Percentiles rank a stretch among this genome's conserved stretches.
Evolutionary conservation across 2,113 vertebrate species (phyloP).

Genomic region (Pogonocichla stellata): DNA sequence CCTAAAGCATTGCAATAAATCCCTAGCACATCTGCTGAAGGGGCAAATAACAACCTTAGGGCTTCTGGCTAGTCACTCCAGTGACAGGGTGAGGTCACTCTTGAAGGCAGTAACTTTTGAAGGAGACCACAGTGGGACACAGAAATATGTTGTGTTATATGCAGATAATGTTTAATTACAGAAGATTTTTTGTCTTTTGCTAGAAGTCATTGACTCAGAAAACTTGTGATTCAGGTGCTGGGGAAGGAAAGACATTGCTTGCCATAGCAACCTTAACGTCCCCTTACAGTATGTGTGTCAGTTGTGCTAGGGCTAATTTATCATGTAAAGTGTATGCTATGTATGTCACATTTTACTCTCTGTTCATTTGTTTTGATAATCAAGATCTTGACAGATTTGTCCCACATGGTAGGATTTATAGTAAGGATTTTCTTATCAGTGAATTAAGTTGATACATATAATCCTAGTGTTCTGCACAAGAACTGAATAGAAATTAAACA

Average conservation of each 20-base stretch:
- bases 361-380: slow-evolving; percentile 78
- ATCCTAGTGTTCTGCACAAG: slow-evolving; percentile 44
- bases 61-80: neutral
- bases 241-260: slow-evolving; percentile 47
- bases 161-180: slow-evolving; percentile 10
- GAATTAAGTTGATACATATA: slow-evolving; percentile 58
- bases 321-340: slow-evolving; percentile 66
- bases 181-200: slow-evolving; percentile 24
- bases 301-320: slow-evolving; percentile 67
- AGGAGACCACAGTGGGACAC: neutral
- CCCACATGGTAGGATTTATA: slow-evolving; percentile 72
- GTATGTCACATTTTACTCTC: slow-evolving; percentile 69
- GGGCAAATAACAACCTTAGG: neutral
- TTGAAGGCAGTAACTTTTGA: slow-evolving; percentile 24
- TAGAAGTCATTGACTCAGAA: slow-evolving; percentile 19
- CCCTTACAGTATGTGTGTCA: slow-evolving; percentile 52
- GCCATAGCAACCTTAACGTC: slow-evolving; percentile 71
- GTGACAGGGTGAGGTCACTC: neutral
- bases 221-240: slow-evolving; percentile 27
- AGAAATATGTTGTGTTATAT: neutral
- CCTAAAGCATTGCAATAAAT: neutral
- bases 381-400: slow-evolving; percentile 75
- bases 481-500: slow-evolving; percentile 65
- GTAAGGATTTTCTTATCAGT: slow-evolving; percentile 71
- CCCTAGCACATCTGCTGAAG: neutral